These are phyloP conservation scores for Centropyge bicolor DNA, from an alignment of 2,797 vertebrate genomes.

Conservation along the genomic window DNA sequence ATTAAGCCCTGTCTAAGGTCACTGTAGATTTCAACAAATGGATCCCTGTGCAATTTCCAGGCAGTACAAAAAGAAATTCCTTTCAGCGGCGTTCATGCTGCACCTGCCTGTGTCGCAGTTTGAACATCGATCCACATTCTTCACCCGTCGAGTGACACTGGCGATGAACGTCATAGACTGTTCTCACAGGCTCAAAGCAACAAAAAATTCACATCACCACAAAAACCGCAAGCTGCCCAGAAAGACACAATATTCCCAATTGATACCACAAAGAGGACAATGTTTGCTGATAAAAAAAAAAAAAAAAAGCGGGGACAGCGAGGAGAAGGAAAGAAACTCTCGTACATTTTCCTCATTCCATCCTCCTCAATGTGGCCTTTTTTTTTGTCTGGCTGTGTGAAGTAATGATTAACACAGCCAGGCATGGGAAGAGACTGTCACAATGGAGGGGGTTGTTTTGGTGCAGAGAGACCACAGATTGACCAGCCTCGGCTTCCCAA, in stretches of 20 bases:
- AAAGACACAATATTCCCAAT: conserved; percentile 64
- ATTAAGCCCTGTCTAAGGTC: conserved; percentile 26
- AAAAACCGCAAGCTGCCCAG: conserved; percentile 35
- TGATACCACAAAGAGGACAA: conserved; percentile 68
- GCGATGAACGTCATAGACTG: conserved; percentile 43
- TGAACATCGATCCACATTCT: conserved; percentile 76
- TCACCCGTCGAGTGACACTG: conserved; percentile 46
- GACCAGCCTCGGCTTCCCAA: conserved; percentile 74
- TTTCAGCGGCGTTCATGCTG: conserved; percentile 18
- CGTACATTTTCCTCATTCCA: conserved; percentile 86
- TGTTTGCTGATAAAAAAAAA: conserved; percentile 72
- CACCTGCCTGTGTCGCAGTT: conserved; percentile 58
- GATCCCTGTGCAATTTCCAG: conserved; percentile 20
- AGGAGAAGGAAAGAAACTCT: conserved; percentile 52
- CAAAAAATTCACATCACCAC: conserved; percentile 50
- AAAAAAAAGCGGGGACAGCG: conserved; percentile 45
- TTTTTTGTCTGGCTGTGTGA: conserved; percentile 69
- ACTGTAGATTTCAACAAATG: conserved; percentile 50
- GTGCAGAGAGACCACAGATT: conserved; percentile 43
- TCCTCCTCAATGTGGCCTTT: conserved; percentile 74
- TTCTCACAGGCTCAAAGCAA: conserved; percentile 73
- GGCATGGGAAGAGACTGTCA: conserved; percentile 88
- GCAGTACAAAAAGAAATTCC: conserved; percentile 47
- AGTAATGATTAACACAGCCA: conserved; percentile 91
- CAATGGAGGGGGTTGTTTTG: conserved; percentile 89